Evolutionary conservation across 2,888 invertebrate genomes (phyloP).

Genomic region (Notocelia uddmanniana): DNA sequence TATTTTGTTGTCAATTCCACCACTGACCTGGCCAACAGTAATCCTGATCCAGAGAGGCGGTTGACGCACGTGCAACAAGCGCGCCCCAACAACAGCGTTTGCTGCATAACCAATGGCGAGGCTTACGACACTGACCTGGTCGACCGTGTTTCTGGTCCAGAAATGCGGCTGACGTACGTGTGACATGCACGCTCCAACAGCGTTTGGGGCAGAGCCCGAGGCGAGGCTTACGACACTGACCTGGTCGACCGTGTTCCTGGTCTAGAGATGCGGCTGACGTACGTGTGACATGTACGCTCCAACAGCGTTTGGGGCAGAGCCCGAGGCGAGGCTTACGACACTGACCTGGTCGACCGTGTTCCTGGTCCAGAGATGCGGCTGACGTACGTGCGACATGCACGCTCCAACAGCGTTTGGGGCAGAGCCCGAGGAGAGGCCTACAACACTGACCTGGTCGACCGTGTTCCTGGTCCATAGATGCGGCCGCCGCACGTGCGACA

Average conservation of each 20-base stretch:
- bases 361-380: constrained; percentile 69
- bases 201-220: constrained; percentile 82
- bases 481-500: constrained; percentile 85
- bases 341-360: constrained; percentile 50
- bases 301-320: constrained; percentile 81
- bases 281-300: constrained; percentile 86
- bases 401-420: constrained; percentile 79
- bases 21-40: constrained; percentile 51
- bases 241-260: not conserved
- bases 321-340: constrained; percentile 53
- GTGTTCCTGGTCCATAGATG: constrained; percentile 87
- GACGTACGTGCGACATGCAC: constrained; percentile 86
- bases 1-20: too few relatives aligned
- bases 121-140: constrained; percentile 52
- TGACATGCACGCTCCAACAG: constrained; percentile 65
- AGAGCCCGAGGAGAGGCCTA: constrained; percentile 69
- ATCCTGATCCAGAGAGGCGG: constrained; percentile 65
- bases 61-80: constrained; percentile 86
- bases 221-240: constrained; percentile 51
- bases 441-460: constrained; percentile 61
- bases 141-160: constrained; percentile 87
- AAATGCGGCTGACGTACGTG: constrained; percentile 83
- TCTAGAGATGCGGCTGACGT: constrained; percentile 78
- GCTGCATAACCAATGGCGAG: constrained; percentile 74
- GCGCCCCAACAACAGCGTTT: constrained; percentile 80